These are phyloP conservation scores for Corythornis vintsioides DNA, from an alignment of 2,113 vertebrate genomes.

Conservation along the genomic window DNA sequence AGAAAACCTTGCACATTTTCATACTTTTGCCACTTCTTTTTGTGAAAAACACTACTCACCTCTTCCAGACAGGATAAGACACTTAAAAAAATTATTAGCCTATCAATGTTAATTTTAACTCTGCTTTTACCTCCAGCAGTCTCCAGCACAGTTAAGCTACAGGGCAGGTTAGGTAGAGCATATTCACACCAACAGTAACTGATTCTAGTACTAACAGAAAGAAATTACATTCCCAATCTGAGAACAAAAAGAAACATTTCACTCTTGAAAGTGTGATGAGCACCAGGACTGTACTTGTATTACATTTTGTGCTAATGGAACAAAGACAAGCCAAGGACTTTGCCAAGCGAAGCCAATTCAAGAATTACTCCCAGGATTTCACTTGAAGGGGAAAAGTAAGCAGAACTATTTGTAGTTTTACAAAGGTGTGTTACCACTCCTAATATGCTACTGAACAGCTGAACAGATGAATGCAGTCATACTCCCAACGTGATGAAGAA, in stretches of 20 bases:
- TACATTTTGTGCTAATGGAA: neutral
- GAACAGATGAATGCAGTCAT: neutral
- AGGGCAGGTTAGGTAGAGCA: neutral
- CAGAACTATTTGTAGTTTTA: too few relatives aligned
- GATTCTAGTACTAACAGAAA: neutral
- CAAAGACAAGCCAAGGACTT: neutral
- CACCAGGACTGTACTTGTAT: neutral
- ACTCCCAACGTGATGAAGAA: neutral
- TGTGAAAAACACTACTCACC: neutral
- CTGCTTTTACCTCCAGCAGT: neutral
- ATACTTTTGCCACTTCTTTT: neutral
- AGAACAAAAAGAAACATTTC: neutral
- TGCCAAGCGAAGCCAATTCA: neutral
- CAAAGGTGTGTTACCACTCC: too few relatives aligned
- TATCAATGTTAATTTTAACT: neutral
- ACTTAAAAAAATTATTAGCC: neutral
- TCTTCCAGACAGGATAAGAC: neutral
- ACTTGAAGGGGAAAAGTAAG: neutral
- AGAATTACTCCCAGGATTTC: neutral
- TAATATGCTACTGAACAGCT: neutral
- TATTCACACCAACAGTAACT: neutral
- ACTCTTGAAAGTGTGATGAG: neutral
- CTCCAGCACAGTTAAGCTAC: neutral
- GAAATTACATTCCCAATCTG: neutral
- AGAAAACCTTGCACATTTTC: neutral